Conservation (phyloP, 2,888 invertebrate genomes). For the Macrophya annulata region DNA sequence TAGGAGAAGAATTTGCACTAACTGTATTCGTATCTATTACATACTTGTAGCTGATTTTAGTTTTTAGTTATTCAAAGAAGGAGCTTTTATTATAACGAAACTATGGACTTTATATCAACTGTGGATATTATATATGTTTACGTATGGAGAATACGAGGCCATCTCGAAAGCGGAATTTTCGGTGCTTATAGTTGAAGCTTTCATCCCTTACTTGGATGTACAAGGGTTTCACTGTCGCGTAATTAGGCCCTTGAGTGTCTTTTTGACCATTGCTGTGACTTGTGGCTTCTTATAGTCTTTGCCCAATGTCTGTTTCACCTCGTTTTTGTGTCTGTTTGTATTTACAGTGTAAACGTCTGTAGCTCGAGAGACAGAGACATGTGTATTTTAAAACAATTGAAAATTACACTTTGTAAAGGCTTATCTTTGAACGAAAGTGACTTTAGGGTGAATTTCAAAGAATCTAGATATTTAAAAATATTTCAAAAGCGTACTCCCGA, state of each 20-base stretch:
- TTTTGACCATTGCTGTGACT: conserved; percentile 39
- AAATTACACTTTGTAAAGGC: background rate
- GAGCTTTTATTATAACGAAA: background rate
- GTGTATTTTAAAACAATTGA: background rate
- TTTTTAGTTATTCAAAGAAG: background rate
- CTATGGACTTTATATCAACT: background rate
- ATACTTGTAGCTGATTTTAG: background rate
- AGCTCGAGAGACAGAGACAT: background rate
- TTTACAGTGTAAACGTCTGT: background rate
- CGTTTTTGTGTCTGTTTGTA: background rate
- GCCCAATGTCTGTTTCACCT: background rate
- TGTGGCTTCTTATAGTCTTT: background rate
- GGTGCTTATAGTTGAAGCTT: background rate
- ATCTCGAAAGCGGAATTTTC: background rate
- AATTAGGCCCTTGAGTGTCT: conserved; percentile 38
- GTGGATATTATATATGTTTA: background rate
- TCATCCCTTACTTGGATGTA: conserved; percentile 16
- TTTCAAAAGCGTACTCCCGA: background rate
- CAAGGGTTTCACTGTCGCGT: conserved; percentile 34
- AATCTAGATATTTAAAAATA: background rate
- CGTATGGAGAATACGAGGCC: background rate
- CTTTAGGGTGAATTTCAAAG: background rate
- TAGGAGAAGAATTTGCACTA: background rate
- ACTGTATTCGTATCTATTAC: background rate
- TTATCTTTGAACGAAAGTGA: background rate